Evolutionary conservation across 2,113 vertebrate genomes (phyloP).

Genomic region (Hiodon tergisus): DNA sequence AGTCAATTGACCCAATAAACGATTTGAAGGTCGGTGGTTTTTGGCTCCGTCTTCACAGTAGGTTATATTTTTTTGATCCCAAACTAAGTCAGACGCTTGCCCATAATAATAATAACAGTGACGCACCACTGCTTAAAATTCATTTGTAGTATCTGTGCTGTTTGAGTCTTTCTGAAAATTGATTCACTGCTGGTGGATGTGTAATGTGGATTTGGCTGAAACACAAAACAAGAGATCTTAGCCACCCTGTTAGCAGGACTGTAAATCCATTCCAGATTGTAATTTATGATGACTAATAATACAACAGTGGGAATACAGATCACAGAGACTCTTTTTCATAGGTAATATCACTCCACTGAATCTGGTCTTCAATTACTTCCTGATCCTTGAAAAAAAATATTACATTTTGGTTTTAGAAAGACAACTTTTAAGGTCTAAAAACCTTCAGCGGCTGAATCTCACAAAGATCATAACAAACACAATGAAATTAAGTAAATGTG

Average conservation of each 20-base stretch:
- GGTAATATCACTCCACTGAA: slow-evolving; percentile 10
- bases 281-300: slow-evolving; percentile 18
- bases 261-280: slow-evolving; percentile 22
- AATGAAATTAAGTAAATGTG: no score
- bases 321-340: slow-evolving; percentile 20
- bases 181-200: not conserved
- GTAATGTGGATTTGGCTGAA: slow-evolving; percentile 35
- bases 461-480: no score
- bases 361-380: slow-evolving; percentile 5
- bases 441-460: no score
- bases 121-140: no score
- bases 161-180: not conserved
- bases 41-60: no score
- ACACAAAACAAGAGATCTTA: slow-evolving; percentile 2
- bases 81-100: no score
- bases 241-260: slow-evolving; percentile 13
- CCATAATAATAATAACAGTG: no score
- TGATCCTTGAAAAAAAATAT: not conserved
- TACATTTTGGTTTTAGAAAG: not conserved
- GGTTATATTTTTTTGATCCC: no score
- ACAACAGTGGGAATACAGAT: slow-evolving; percentile 16
- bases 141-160: no score
- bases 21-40: no score
- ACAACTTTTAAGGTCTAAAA: not conserved
- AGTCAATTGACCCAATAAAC: no score